Evolutionary conservation across 37 sponge, comb jelly and placozoan species (phyloP), one percentile per base, ranked within the genome.

Genomic region (Petrosia ficiformis): DNA sequence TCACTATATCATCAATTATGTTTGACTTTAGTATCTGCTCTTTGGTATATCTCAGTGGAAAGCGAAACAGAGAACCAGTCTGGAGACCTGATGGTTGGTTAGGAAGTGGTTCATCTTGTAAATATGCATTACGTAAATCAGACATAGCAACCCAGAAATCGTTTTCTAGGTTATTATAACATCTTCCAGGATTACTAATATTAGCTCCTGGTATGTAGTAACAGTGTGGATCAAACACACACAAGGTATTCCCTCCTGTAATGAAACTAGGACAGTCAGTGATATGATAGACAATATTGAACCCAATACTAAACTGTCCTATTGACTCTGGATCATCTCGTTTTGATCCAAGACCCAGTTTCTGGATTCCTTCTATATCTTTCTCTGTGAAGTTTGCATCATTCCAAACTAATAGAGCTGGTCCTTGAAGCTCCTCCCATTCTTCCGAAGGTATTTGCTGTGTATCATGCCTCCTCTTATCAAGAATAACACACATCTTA

Each of bases 321-420:
- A 84, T 89, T 28, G 68, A 58, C 19, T 81, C 68, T 11, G 80
- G 22, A 39, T 80, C 77, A 31, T 72, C 75, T 10, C 80, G 39
- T 60, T 89, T 89, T 57, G 76, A 75, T 3, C 90, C 90, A 58
- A 73, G 44, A 25, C 90, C 90, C 32, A 89, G 80, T 14, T 57
- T 36, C 29, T 77, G 72, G 39, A 89, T 89, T 6, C 90, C 90
- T 79, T 89, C 56, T 4, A 89, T 1, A 57, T 89, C 84, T 1
- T 77, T 33, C 39, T 81, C 82, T 30, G 76, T 38, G 57, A 87
- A 87, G 0, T 31, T 39, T 19, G 52, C 65, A 65, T 92, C 77
- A 79, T 92, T 92, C 74, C 86, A 88, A 0, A 88, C 85, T 21
- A 84, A 63, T 22, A 92, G 44, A 14, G 93, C 84, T 54, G 93